Evolutionary conservation across 2,797 vertebrate genomes (phyloP).

Genomic region (Aplochiton taeniatus): DNA sequence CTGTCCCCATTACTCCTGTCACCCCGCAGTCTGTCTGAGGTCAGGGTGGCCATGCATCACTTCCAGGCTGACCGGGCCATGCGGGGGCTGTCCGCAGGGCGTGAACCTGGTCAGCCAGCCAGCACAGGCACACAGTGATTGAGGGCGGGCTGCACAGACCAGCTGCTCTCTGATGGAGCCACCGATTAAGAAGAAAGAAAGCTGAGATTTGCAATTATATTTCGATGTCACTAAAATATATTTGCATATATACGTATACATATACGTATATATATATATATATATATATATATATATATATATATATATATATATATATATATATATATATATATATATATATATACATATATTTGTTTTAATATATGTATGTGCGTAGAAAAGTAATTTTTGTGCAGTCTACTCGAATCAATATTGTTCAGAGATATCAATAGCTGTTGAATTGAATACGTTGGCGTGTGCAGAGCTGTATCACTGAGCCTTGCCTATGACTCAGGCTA

Average conservation of each 20-base stretch:
- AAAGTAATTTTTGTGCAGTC: too few relatives aligned
- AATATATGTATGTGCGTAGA: too few relatives aligned
- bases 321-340: too few relatives aligned
- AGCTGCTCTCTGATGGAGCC: conserved; percentile 10
- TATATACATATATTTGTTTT: too few relatives aligned
- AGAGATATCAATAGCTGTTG: conserved; percentile 27
- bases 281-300: too few relatives aligned
- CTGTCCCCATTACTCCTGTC: conserved; percentile 39
- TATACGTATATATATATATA: too few relatives aligned
- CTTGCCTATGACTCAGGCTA: conserved; percentile 1
- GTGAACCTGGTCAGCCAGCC: conserved; percentile 28
- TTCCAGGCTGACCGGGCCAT: conserved; percentile 22
- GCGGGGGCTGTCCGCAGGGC: conserved; percentile 45
- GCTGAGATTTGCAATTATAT: background rate
- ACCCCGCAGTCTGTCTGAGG: conserved; percentile 36
- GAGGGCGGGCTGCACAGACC: conserved; percentile 19
- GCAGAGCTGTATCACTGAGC: background rate
- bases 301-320: too few relatives aligned
- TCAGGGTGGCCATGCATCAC: conserved; percentile 59
- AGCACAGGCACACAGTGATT: conserved; percentile 19
- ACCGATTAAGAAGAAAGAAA: conserved; percentile 2
- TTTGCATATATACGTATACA: too few relatives aligned
- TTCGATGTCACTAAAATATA: too few relatives aligned
- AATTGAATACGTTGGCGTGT: background rate
- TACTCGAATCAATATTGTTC: conserved; percentile 20